Evolutionary conservation across 2,888 invertebrate genomes (phyloP), one percentile per base, ranked within the genome.

Genomic region (Geotrupes spiniger): DNA sequence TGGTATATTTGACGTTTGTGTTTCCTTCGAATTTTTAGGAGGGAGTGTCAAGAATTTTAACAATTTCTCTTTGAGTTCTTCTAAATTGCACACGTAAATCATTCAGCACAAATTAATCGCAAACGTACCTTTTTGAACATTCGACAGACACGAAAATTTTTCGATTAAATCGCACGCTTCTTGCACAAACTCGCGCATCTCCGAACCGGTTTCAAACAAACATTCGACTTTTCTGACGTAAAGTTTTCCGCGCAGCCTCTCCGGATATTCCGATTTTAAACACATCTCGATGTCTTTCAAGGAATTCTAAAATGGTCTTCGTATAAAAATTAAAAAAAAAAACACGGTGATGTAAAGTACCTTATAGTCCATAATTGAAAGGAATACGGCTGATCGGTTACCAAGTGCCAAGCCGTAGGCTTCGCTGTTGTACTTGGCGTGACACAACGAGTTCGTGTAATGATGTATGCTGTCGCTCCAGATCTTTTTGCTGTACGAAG

Each of bases 331-430:
- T 21, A 21, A 21, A 4, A 21, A 21, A 4, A 6, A 6, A 21
- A 21, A 21, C 21, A 21, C 6, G 3, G 21, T 21, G 3, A 21
- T 9, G 10, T 26, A 48, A 4, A 4, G 21, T 69, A 84, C 85
- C 74, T 82, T 64, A 69, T 76, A 85, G 60, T 76, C 75, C 46
- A 78, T 75, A 64, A 84, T 64, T 56, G 80, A 76, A 60, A 82
- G 75, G 36, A 83, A 73, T 5, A 82, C 78, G 11, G 85, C 86
- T 8, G 87, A 86, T 65, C 87, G 76, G 60, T 87, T 87, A 0
- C 83, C 85, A 42, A 84, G 69, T 0, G 85, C 85, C 38, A 84
- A 64, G 1, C 82, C 73, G 57, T 81, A 80, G 68, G 81, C 80
- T 8, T 77, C 71, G 36, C 78, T 78, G 21, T 75, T 69, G 26